Percentiles rank a stretch among this genome's conserved stretches.
phyloP scores from a whole-genome alignment of 2,797 vertebrate species.

The Chaetodon trifasciatus region DNA sequence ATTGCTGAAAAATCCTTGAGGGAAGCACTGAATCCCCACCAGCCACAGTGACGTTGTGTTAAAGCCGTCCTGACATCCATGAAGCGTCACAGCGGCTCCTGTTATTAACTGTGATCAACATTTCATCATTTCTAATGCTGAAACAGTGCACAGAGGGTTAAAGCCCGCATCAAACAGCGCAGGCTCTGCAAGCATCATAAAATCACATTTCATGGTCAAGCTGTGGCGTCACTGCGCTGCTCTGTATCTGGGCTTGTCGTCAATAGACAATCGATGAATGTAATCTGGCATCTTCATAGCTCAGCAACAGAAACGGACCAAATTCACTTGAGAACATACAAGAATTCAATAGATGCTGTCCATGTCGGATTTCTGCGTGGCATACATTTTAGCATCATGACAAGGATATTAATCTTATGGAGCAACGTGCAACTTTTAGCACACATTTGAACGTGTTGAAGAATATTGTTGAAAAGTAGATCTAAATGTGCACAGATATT shows the following conservation, averaged over 20 bases:
- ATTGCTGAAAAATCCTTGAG: slow-evolving; percentile 34
- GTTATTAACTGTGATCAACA: background rate
- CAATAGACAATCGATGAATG: slow-evolving; percentile 70
- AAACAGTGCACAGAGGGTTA: slow-evolving; percentile 27
- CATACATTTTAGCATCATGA: background rate
- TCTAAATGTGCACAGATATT: background rate
- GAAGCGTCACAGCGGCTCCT: slow-evolving; percentile 2
- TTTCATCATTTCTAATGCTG: slow-evolving; percentile 5
- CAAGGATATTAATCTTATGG: background rate
- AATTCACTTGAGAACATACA: slow-evolving; percentile 32
- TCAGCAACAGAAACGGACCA: slow-evolving; percentile 52
- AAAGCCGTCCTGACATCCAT: background rate
- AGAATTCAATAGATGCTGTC: background rate
- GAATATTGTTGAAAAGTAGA: background rate
- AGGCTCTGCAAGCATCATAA: slow-evolving; percentile 36
- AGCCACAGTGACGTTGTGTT: background rate
- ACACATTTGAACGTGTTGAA: background rate
- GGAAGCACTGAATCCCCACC: slow-evolving; percentile 26
- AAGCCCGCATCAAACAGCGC: slow-evolving; percentile 28
- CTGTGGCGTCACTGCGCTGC: slow-evolving; percentile 42
- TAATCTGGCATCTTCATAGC: slow-evolving; percentile 64
- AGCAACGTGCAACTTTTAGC: slow-evolving; percentile 6
- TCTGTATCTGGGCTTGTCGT: slow-evolving; percentile 55
- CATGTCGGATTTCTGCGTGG: background rate
- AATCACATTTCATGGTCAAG: slow-evolving; percentile 64